Conservation (phyloP, 2,113 vertebrate genomes). For the Ramphastos sulfuratus region DNA sequence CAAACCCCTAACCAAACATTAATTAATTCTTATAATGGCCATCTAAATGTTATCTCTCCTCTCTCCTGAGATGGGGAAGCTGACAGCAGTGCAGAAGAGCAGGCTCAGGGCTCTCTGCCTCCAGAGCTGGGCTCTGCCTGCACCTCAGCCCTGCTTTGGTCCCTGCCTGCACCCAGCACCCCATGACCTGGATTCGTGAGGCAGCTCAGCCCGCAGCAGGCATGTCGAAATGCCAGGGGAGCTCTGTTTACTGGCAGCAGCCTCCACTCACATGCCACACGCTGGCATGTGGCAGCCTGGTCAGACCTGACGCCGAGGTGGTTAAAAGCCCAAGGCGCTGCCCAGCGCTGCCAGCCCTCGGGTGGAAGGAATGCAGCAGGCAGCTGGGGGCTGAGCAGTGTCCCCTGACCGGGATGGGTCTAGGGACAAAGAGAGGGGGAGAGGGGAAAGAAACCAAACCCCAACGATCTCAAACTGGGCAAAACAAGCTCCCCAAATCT, state of each 20-base stretch:
- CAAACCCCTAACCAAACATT: not conserved
- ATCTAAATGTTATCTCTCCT: not conserved
- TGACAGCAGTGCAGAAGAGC: not conserved
- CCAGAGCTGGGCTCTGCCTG: not conserved
- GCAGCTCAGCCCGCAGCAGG: not conserved
- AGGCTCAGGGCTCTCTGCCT: not conserved
- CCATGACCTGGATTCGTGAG: not conserved
- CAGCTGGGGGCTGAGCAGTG: not conserved
- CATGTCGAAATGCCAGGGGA: not conserved
- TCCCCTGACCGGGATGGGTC: not conserved
- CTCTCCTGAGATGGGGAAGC: not conserved
- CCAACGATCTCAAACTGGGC: not conserved
- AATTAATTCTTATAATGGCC: slow-evolving; percentile 24
- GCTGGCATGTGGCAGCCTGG: not conserved
- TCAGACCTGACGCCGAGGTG: not conserved
- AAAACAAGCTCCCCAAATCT: not conserved
- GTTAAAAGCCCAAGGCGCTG: not conserved
- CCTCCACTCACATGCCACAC: not conserved
- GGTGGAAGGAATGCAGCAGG: not conserved
- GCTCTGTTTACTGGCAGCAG: not conserved
- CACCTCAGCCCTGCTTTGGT: rapidly evolving
- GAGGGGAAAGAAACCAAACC: not conserved
- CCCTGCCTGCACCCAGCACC: not conserved
- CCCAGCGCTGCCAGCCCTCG: not conserved
- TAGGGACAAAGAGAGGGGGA: not conserved